These are phyloP conservation scores for Anguilla pacifica DNA, from an alignment of 2,797 vertebrate species.

Conservation along the genomic window DNA sequence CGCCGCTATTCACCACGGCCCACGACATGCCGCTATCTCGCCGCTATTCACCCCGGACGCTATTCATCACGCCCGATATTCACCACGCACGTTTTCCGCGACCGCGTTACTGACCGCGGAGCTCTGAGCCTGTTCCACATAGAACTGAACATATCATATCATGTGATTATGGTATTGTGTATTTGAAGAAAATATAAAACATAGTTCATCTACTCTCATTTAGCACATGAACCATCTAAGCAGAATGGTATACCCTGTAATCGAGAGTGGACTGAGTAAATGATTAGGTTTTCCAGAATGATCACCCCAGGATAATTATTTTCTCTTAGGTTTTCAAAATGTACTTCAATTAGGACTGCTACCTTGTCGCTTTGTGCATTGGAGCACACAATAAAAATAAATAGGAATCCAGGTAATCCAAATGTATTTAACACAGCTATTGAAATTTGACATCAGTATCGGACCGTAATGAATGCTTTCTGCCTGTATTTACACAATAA, in stretches of 20 bases:
- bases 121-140: background rate
- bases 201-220: background rate
- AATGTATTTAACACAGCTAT: background rate
- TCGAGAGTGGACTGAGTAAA: background rate
- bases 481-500: background rate
- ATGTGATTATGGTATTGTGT: background rate
- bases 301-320: background rate
- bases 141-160: background rate
- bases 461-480: background rate
- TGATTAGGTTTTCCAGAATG: background rate
- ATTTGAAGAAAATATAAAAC: background rate
- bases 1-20: no score
- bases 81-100: background rate
- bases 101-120: background rate
- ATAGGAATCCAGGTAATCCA: background rate
- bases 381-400: background rate
- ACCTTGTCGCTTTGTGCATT: background rate
- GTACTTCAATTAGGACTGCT: background rate
- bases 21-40: no score
- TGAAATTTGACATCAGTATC: background rate
- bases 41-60: background rate
- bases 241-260: background rate
- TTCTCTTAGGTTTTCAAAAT: background rate
- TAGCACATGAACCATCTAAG: background rate
- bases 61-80: background rate